Base-by-base conservation (phyloP, 30 jellyfish, hydroid and myxozoan genomes). In the Pseudorhiza aurosa region DNA sequence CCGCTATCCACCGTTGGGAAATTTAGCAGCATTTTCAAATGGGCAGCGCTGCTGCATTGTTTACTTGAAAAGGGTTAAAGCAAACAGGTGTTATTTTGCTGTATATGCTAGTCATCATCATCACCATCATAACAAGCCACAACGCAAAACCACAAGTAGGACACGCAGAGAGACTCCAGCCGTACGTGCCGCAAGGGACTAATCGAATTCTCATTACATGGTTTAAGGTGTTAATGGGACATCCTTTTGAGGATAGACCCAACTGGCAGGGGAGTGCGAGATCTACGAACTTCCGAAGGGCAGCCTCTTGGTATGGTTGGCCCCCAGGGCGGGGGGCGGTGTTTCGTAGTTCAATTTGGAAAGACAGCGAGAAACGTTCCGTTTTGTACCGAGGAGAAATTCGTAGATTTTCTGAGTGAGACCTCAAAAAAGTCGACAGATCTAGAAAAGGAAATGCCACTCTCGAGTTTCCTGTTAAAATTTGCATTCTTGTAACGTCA, bases 121-220 rank as follows among this genome's bases (percentile, higher is more conserved):
- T 2, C 67, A 53, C 67, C 35, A 53, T 21, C 67, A 10, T 14
- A 18, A 19, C 1, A 9, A 53, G 5, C n/a, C 67, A 33, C 19
- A 6, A 7, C 4, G 36, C 5, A 33, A 21, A 18, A 53, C 67
- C 67, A 53, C 67, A 53, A 53, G 5, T 6, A 14, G 8, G 24
- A 53, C 35, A 53, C 36, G 24, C 19, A 18, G 36, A 2, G 36
- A 2, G 5, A 1, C 14, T 1, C 35, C 14, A 53, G 24, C 35
- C 67, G 24, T 53, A 47, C 18, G 62, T n/a, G 25, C 15, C 62
- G 12, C 62, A 7, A 6, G 67, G 67, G 67, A 53, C 67, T n/a
- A 53, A 33, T 39, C 12, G 7, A 39, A 39, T 12, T 39, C 10
- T 39, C 12, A 12, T 12, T 5, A 39, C 50, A 12, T 12, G 50